Conservation (phyloP, 2,888 invertebrate species). For the Drosophila paramelanica region DNA sequence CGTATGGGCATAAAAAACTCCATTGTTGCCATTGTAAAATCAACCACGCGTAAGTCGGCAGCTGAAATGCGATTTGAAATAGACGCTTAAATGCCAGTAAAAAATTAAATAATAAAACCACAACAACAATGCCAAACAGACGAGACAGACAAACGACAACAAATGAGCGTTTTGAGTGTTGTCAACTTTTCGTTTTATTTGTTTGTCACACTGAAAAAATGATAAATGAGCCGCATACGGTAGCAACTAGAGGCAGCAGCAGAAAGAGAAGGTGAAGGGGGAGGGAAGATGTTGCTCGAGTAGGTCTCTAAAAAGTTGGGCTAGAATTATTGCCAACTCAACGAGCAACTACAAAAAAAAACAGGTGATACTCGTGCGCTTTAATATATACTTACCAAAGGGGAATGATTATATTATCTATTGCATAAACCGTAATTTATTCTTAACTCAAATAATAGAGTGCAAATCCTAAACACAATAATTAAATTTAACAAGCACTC, state of each 20-base stretch:
- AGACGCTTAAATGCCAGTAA: constrained; percentile 71
- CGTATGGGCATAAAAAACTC: constrained; percentile 1
- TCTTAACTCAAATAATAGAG: constrained; percentile 10
- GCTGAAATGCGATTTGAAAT: constrained; percentile 69
- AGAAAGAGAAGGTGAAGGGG: too few relatives aligned
- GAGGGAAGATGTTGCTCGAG: not conserved
- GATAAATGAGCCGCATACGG: constrained; percentile 64
- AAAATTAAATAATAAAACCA: constrained; percentile 38
- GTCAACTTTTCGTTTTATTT: constrained; percentile 61
- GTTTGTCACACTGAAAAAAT: constrained; percentile 63
- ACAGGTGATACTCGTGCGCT: constrained; percentile 44
- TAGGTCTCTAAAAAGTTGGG: constrained; percentile 17
- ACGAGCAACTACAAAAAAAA: constrained; percentile 26
- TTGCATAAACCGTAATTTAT: constrained; percentile 9
- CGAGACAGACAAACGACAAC: constrained; percentile 71
- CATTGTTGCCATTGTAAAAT: constrained; percentile 27
- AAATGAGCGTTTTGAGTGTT: constrained; percentile 71
- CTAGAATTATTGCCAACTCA: constrained; percentile 59
- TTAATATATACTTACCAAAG: constrained; percentile 1
- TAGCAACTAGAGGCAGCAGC: not conserved
- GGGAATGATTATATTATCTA: not conserved
- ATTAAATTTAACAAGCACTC: constrained; percentile 17
- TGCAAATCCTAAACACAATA: not conserved
- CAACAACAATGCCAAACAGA: constrained; percentile 31
- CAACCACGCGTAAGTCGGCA: constrained; percentile 70